Conservation (phyloP, 2,113 vertebrate genomes). For the Stercorarius parasiticus region DNA sequence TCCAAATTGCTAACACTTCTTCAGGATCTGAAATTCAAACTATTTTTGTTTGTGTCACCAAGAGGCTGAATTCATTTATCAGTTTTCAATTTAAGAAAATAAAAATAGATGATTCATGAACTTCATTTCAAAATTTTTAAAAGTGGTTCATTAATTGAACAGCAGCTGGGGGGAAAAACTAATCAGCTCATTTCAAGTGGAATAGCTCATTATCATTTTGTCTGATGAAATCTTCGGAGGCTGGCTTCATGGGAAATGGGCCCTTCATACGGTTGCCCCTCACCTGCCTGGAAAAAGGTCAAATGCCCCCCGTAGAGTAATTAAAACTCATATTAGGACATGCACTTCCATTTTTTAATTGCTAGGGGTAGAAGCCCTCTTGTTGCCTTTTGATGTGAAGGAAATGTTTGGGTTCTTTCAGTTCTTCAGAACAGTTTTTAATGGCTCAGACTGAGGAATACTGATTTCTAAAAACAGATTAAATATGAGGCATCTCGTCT, state of each 20-base stretch:
- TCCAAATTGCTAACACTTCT: not conserved
- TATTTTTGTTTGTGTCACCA: slow-evolving; percentile 56
- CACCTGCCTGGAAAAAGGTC: slow-evolving; percentile 10
- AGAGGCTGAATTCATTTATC: slow-evolving; percentile 48
- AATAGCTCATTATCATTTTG: slow-evolving; percentile 64
- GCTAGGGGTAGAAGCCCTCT: not conserved
- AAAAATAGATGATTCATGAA: slow-evolving; percentile 65
- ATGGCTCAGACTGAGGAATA: not conserved
- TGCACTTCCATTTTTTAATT: not conserved
- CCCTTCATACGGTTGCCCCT: not conserved
- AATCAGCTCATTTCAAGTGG: slow-evolving; percentile 66
- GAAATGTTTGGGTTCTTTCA: not conserved
- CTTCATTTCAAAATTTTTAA: slow-evolving; percentile 56
- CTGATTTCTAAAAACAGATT: not conserved
- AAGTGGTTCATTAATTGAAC: slow-evolving; percentile 68
- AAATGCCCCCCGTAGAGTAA: not conserved
- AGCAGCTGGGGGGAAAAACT: slow-evolving; percentile 58
- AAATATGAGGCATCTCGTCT: not conserved
- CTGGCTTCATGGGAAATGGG: slow-evolving; percentile 51
- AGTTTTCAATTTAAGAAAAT: slow-evolving; percentile 60
- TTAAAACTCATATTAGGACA: slow-evolving; percentile 1
- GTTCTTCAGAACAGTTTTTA: not conserved
- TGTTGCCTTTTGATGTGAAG: not conserved
- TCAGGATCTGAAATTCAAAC: slow-evolving; percentile 36
- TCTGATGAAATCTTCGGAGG: slow-evolving; percentile 55